phyloP scores from a whole-genome alignment of 2,888 invertebrate genomes.

The Parelbella ahira region DNA sequence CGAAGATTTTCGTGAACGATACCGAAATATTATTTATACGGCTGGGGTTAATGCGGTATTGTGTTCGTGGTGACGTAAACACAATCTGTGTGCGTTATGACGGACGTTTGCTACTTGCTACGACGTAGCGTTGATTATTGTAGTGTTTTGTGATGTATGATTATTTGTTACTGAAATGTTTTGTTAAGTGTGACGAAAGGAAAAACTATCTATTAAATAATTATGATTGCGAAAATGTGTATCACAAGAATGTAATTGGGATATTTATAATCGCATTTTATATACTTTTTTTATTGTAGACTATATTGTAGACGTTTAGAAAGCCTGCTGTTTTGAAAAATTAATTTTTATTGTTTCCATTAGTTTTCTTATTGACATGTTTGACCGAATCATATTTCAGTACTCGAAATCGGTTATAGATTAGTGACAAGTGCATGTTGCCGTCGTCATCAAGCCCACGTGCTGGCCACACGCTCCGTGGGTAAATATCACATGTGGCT shows the following conservation, averaged over 20 bases:
- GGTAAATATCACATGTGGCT: constrained; percentile 55
- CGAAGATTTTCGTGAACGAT: constrained; percentile 54
- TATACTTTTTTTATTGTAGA: too few species aligned
- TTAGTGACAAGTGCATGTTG: constrained; percentile 2
- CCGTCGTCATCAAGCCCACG: constrained; percentile 46
- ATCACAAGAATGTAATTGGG: too few species aligned
- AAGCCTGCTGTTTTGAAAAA: too few species aligned
- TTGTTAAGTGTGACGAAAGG: too few species aligned
- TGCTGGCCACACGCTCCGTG: constrained; percentile 55
- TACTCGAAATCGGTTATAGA: background rate
- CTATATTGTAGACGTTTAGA: too few species aligned
- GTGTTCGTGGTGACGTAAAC: constrained; percentile 20
- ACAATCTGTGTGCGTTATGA: constrained; percentile 21
- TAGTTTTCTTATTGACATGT: too few species aligned
- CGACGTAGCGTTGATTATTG: constrained; percentile 27
- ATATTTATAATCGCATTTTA: too few species aligned
- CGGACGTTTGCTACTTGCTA: constrained; percentile 27
- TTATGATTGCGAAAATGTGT: too few species aligned
- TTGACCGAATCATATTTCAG: background rate
- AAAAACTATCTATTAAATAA: too few species aligned
- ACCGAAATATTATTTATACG: constrained; percentile 30
- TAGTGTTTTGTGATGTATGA: constrained; percentile 4
- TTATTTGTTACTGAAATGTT: too few species aligned
- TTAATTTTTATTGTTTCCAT: too few species aligned
- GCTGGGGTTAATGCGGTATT: constrained; percentile 24